Percentiles rank a stretch among this genome's conserved stretches.
phyloP scores from a whole-genome alignment of 2,113 vertebrate species.

The Egretta garzetta region DNA sequence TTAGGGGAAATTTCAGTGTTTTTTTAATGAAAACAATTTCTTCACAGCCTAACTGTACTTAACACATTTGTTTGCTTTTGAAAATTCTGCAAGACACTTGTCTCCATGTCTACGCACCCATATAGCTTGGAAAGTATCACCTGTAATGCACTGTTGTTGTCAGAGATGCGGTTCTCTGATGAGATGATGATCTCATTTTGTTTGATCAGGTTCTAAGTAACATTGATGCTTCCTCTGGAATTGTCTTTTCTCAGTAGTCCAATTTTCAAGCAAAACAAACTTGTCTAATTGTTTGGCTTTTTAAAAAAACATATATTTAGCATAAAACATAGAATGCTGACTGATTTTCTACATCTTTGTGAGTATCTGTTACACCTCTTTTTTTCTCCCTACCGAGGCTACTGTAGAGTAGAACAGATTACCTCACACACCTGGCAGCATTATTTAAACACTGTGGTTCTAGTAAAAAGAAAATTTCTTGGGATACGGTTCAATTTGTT shows the following conservation, averaged over 20 bases:
- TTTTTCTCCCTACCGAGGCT: background rate
- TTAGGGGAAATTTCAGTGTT: background rate
- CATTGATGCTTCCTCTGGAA: background rate
- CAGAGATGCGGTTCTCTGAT: background rate
- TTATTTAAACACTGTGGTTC: background rate
- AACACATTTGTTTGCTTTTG: background rate
- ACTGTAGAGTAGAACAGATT: background rate
- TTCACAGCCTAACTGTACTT: background rate
- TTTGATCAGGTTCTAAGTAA: background rate
- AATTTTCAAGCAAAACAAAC: background rate
- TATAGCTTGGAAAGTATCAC: background rate
- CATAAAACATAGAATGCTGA: background rate
- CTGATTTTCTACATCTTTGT: background rate
- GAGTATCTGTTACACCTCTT: background rate
- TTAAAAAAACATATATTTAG: background rate
- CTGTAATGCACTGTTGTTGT: background rate
- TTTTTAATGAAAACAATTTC: background rate
- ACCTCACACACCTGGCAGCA: background rate
- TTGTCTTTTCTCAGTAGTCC: background rate
- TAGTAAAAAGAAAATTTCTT: background rate
- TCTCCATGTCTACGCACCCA: background rate
- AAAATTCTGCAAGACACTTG: background rate
- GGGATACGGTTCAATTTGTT: accelerated
- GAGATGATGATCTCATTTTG: background rate
- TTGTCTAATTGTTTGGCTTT: background rate